Conservation (phyloP, 2,888 invertebrate genomes). For the Caenorhabditis sp. region DNA sequence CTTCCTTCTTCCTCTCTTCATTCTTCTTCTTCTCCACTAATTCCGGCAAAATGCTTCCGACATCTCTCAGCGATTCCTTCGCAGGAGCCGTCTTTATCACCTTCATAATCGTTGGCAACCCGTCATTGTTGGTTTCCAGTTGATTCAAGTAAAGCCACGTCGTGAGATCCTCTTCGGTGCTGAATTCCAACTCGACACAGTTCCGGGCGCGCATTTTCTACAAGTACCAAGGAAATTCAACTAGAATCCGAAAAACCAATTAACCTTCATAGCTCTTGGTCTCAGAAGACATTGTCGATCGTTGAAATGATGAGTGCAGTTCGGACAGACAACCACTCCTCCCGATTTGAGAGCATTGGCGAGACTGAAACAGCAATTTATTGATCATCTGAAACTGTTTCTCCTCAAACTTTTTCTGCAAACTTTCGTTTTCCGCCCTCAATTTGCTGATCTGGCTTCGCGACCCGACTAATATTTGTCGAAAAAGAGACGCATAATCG, state of each 20-base stretch:
- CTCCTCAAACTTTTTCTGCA: slow-evolving; percentile 53
- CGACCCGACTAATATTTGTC: slow-evolving; percentile 37
- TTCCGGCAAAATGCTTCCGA: slow-evolving; percentile 32
- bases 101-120: slow-evolving; percentile 57
- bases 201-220: slow-evolving; percentile 51
- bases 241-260: too few relatives aligned
- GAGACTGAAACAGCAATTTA: too few relatives aligned
- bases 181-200: slow-evolving; percentile 57
- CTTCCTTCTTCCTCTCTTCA: background rate
- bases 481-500: slow-evolving; percentile 4
- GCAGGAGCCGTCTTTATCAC: slow-evolving; percentile 4
- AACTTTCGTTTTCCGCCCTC: slow-evolving; percentile 33
- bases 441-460: slow-evolving; percentile 25
- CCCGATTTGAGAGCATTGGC: slow-evolving; percentile 11
- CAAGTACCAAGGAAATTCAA: slow-evolving; percentile 7
- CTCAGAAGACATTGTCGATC: slow-evolving; percentile 41
- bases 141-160: slow-evolving; percentile 59
- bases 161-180: slow-evolving; percentile 28
- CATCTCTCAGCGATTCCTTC: slow-evolving; percentile 16
- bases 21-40: slow-evolving; percentile 19
- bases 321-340: slow-evolving; percentile 47
- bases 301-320: slow-evolving; percentile 58
- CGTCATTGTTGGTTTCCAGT: slow-evolving; percentile 60
- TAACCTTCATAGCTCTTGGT: slow-evolving; percentile 53
- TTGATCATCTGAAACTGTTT: too few relatives aligned